These are phyloP conservation scores for Torymus aiolomorphi DNA, from an alignment of 2,888 invertebrate species.

Conservation along the genomic window DNA sequence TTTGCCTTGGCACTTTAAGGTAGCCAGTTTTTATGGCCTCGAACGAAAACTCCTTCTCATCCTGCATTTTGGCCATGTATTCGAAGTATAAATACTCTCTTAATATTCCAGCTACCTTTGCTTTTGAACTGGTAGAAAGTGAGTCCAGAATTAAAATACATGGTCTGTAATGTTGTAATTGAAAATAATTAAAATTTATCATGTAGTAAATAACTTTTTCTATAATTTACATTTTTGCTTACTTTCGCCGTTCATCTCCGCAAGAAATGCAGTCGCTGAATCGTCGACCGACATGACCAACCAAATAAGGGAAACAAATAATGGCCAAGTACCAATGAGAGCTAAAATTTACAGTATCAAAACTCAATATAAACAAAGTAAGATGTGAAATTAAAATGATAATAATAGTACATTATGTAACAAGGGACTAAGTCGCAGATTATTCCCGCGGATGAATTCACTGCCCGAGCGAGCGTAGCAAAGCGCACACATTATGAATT, in stretches of 20 bases:
- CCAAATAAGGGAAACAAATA: conserved; percentile 37
- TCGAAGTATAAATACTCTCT: conserved; percentile 39
- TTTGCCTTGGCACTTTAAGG: conserved; percentile 31
- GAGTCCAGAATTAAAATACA: conserved; percentile 53
- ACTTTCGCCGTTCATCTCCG: conserved; percentile 10
- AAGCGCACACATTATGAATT: too few relatives aligned
- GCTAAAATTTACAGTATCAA: conserved; percentile 24
- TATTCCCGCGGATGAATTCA: too few relatives aligned
- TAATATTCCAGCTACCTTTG: conserved; percentile 1
- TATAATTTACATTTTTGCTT: conserved; percentile 10
- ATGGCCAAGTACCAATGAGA: conserved; percentile 47
- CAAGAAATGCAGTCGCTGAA: not conserved
- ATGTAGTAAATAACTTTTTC: not conserved
- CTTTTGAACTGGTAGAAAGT: not conserved
- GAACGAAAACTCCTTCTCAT: not conserved
- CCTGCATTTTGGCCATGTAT: conserved; percentile 19
- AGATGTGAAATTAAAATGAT: not conserved
- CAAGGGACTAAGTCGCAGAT: too few relatives aligned
- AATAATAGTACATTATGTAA: too few relatives aligned
- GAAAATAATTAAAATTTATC: not conserved
- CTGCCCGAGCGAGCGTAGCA: too few relatives aligned
- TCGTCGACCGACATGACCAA: not conserved
- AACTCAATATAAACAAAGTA: not conserved
- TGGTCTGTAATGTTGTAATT: conserved; percentile 10
- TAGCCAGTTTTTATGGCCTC: not conserved